Conservation (phyloP, 2,888 invertebrate species). For the Apamea sordens region DNA sequence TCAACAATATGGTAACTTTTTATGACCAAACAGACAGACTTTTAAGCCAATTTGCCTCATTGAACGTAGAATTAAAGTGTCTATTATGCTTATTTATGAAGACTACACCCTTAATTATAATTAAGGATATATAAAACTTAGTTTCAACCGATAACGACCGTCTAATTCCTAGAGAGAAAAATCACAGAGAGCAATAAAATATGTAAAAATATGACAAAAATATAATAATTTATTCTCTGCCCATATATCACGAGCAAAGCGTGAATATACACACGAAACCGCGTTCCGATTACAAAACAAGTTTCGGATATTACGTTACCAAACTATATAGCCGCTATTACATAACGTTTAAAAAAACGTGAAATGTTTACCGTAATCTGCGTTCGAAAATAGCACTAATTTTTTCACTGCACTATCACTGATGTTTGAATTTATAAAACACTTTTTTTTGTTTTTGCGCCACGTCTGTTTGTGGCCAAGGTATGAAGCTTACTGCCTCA, state of each 20-base stretch:
- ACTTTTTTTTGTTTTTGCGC: constrained; percentile 44
- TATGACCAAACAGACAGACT: neutral
- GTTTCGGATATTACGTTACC: constrained; percentile 60
- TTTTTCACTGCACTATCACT: constrained; percentile 61
- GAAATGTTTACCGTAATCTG: constrained; percentile 51
- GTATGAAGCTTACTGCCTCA: constrained; percentile 52
- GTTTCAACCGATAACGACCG: neutral
- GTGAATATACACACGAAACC: constrained; percentile 42
- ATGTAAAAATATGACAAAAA: constrained; percentile 17
- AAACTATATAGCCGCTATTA: constrained; percentile 44
- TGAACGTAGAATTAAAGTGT: neutral
- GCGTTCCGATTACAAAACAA: constrained; percentile 61
- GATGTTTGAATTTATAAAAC: constrained; percentile 44
- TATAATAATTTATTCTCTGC: constrained; percentile 13
- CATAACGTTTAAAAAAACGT: constrained; percentile 41
- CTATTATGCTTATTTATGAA: neutral
- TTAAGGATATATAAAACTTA: constrained; percentile 6
- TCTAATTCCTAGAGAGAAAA: neutral
- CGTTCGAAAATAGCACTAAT: constrained; percentile 39
- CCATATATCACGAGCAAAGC: constrained; percentile 28
- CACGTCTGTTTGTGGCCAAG: constrained; percentile 53
- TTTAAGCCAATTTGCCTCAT: neutral
- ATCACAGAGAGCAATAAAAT: neutral
- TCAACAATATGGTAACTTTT: neutral
- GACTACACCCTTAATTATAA: neutral